Evolutionary conservation across 92 coral and sea anemone genomes (phyloP), one percentile per base, ranked within the genome.

Genomic region (Nematostella vectensis): DNA sequence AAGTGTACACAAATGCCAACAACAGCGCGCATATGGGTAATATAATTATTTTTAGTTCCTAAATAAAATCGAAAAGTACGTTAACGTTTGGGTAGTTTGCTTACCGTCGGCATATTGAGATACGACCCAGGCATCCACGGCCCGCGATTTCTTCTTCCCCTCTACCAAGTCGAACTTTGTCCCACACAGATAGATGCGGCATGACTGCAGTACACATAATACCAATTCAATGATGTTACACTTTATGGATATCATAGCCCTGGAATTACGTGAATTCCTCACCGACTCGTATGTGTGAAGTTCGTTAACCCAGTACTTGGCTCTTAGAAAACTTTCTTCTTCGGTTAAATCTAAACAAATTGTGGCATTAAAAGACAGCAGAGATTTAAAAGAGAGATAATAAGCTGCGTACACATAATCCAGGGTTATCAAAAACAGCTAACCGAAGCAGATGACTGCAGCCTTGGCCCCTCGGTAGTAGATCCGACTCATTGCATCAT

Each of bases 401-500:
- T n/a, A n/a, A n/a, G n/a, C n/a, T n/a, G n/a, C n/a, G n/a, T n/a
- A n/a, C n/a, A n/a, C n/a, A n/a, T n/a, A n/a, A n/a, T n/a, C n/a
- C n/a, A n/a, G n/a, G n/a, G n/a, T n/a, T n/a, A n/a, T n/a, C n/a
- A n/a, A n/a, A n/a, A n/a, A n/a, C n/a, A n/a, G n/a, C 91, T 16
- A 54, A 93, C 99, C 99, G 62, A 86, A 87, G 39, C 99, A 93
- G 27, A 93, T 77, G 23, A 93, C 73, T 10, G 99, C 99, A 13
- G 96, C 96, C 47, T 72, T 87, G 2, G 99, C 99, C 40, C 96
- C 99, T 11, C 99, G 83, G 53, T 93, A 93, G 64, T 93, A 93
- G 2, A 93, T 83, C 12, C 99, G 76, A 48, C 95, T 85, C 95
- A 85, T 85, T 3, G 95, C 84, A 45, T 85, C 88, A 71, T 85